Percentiles rank a stretch among this genome's conserved stretches.
Conservation (phyloP, 1,140 invertebrate species). For the Musca vetustissima region DNA sequence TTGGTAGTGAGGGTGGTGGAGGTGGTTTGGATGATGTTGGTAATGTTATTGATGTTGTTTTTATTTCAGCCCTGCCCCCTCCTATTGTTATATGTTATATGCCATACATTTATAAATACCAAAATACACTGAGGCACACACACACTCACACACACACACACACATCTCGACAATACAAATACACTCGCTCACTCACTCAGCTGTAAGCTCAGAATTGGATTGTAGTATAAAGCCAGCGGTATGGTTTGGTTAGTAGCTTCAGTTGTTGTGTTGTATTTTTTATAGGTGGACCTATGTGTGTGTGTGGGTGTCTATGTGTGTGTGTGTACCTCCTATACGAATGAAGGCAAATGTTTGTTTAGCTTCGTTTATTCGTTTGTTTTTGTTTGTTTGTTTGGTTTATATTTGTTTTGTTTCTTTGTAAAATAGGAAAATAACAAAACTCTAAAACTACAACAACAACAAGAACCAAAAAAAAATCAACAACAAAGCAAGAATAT, state of each 20-base stretch:
- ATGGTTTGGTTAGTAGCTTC: too few species aligned
- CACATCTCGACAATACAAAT: neutral
- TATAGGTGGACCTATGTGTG: neutral
- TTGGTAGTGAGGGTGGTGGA: too few species aligned
- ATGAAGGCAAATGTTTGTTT: constrained; percentile 26
- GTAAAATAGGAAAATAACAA: constrained; percentile 8
- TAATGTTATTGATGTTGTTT: too few species aligned
- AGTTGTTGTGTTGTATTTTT: too few species aligned
- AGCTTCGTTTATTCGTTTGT: constrained; percentile 25
- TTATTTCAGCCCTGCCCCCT: too few species aligned
- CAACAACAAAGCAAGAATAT: constrained; percentile 20
- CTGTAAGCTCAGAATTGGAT: too few species aligned
- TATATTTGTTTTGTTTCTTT: constrained; percentile 24
- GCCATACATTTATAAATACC: too few species aligned
- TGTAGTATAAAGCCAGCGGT: too few species aligned
- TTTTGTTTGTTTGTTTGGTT: constrained; percentile 24
- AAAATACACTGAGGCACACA: neutral
- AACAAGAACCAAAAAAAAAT: constrained; percentile 10
- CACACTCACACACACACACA: neutral
- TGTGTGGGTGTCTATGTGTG: neutral
- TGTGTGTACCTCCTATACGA: neutral
- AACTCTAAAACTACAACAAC: constrained; percentile 6
- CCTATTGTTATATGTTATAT: too few species aligned
- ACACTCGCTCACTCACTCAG: neutral
- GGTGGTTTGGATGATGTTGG: too few species aligned